Evolutionary conservation across 2,888 invertebrate species (phyloP).

Genomic region (Andrena haemorrhoa): DNA sequence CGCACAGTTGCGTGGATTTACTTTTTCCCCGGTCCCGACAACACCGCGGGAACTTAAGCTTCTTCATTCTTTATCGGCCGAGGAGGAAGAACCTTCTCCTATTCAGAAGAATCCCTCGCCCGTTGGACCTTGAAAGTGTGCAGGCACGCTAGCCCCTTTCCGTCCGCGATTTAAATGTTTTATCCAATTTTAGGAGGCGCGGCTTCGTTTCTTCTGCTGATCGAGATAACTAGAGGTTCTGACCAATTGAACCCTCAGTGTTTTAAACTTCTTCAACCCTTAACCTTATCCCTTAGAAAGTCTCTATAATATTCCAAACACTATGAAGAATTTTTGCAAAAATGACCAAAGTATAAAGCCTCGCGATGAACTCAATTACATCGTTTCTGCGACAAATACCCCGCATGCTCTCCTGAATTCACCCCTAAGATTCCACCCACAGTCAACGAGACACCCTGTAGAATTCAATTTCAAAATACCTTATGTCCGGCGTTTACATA

Average conservation of each 20-base stretch:
- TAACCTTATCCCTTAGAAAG: no score
- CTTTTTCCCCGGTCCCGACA: conserved; percentile 5
- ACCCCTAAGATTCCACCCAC: no score
- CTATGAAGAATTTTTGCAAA: no score
- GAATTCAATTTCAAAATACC: no score
- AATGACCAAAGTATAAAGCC: no score
- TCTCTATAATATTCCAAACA: no score
- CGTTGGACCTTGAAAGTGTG: conserved; percentile 34
- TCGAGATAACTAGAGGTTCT: background rate
- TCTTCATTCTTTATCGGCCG: conserved; percentile 33
- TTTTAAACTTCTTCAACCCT: no score
- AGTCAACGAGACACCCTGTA: no score
- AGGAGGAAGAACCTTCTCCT: conserved; percentile 5
- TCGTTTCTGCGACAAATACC: no score
- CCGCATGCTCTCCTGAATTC: no score
- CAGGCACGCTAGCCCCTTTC: background rate
- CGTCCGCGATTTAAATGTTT: conserved; percentile 20
- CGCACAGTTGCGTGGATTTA: conserved; percentile 45
- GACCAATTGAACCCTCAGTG: background rate
- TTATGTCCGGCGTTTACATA: no score
- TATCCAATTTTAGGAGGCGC: background rate
- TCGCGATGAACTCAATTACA: no score
- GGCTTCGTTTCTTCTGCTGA: background rate
- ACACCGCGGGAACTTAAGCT: conserved; percentile 21
- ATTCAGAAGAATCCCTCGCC: conserved; percentile 11